Base-by-base conservation (phyloP, 2,888 invertebrate genomes). In the Apantesis nais region DNA sequence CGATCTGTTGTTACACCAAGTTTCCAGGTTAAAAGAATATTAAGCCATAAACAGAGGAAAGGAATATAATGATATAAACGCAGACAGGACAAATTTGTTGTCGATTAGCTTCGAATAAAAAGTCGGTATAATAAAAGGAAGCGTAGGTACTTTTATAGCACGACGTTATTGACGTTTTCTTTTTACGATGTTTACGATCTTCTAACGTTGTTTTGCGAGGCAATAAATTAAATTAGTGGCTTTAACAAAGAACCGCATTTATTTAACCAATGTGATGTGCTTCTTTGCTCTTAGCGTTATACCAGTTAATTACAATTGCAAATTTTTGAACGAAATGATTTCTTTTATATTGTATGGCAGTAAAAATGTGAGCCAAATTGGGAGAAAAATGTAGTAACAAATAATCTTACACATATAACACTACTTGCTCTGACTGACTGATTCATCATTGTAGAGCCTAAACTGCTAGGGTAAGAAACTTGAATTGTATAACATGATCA, bases 121-220 rank as follows among this genome's bases (percentile, higher is more conserved):
- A 75, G 75, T 72, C 52, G 29, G 71, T 71, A 74, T 77, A 76
- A 74, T 52, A 52, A 52, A 75, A 75, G 72, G 55, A 79, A 78
- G 74, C 70, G 29, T 58, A 29, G 58, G 66, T 75, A 66, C 58
- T 74, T 79, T 82, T 78, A 81, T 70, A 68, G 25, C 65, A 75
- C 29, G 31, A 69, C 65, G 70, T 74, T 78, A 82, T 78, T 75
- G 75, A 71, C 71, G 70, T 71, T 71, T 64, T 60, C 67, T 69
- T 77, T 81, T 80, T 74, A 67, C 77, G 80, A 80, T 74, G 63
- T 81, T 78, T 73, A 81, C 71, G 74, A 80, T 44, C 65, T 37
- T 52, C 60, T 74, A 48, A 72, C 63, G 67, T 60, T 19, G 31
- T 55, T 31, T 39, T 66, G 58, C 61, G 65, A 29, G 29, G 29